phyloP scores from a whole-genome alignment of 2,888 invertebrate species.

The Corbicula japonica region DNA sequence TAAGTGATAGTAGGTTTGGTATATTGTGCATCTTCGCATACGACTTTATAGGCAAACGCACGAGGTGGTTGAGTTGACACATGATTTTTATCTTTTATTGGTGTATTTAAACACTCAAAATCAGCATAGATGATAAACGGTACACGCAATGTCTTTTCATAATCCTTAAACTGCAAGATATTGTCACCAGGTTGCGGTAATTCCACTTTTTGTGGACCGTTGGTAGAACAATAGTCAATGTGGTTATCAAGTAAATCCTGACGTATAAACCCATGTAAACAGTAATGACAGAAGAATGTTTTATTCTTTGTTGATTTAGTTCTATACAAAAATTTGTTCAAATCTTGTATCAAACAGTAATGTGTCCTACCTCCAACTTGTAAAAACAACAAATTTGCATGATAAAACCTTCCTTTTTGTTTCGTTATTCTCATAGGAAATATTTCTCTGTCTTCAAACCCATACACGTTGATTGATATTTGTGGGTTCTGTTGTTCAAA shows the following conservation, averaged over 20 bases:
- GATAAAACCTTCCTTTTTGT: constrained; percentile 27
- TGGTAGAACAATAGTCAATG: background rate
- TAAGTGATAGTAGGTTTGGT: constrained; percentile 29
- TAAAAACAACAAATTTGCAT: constrained; percentile 23
- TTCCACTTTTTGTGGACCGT: background rate
- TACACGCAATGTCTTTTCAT: constrained; percentile 49
- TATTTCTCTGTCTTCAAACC: constrained; percentile 35
- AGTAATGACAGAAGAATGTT: constrained; percentile 10
- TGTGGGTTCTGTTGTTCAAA: constrained; percentile 49
- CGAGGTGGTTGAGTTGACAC: constrained; percentile 8
- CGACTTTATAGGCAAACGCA: no score
- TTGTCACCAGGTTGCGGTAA: background rate
- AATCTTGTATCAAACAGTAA: constrained; percentile 33
- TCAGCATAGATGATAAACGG: constrained; percentile 30
- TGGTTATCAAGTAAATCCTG: constrained; percentile 6
- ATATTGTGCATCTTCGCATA: constrained; percentile 19
- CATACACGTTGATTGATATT: constrained; percentile 51
- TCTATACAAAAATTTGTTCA: constrained; percentile 9
- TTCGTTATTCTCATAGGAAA: constrained; percentile 36
- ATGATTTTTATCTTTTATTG: background rate
- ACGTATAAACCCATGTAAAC: constrained; percentile 19
- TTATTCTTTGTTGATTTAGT: background rate
- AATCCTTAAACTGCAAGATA: constrained; percentile 11
- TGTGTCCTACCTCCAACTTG: constrained; percentile 3
- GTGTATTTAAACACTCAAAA: constrained; percentile 7